A percentile compares a stretch with the other conserved stretches of the same genome.
Evolutionary conservation across 2,113 vertebrate species (phyloP).

Genomic region (Etheostoma cragini): DNA sequence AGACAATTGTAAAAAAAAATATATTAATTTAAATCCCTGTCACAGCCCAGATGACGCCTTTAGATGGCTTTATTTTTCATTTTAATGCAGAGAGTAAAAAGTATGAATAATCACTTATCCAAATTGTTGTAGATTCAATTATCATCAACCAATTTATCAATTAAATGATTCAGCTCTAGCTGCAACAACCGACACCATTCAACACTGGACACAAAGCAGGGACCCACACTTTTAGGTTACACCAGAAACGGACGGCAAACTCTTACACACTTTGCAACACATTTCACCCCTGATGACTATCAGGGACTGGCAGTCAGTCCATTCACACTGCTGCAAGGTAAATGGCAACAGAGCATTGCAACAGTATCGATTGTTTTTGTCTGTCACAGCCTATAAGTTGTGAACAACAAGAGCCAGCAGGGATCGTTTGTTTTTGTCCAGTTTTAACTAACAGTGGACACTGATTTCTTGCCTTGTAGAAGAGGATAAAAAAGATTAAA

Average conservation of each 20-base stretch:
- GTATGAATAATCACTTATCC: background rate
- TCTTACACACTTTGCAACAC: slow-evolving; percentile 13
- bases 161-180: background rate
- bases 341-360: slow-evolving; percentile 60
- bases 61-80: background rate
- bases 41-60: background rate
- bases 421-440: slow-evolving; percentile 38
- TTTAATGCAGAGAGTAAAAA: no score
- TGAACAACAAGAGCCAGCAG: slow-evolving; percentile 48
- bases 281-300: slow-evolving; percentile 38
- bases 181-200: background rate
- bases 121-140: background rate
- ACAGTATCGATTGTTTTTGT: slow-evolving; percentile 69
- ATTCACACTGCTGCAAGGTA: slow-evolving; percentile 69
- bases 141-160: background rate
- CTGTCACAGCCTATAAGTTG: slow-evolving; percentile 50
- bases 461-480: background rate
- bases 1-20: background rate
- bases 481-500: background rate
- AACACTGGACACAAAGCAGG: background rate
- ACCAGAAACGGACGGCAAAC: background rate
- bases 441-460: slow-evolving; percentile 19
- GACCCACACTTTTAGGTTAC: slow-evolving; percentile 26
- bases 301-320: slow-evolving; percentile 22
- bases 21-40: background rate